A percentile compares a stretch with the other conserved stretches of the same genome.
Conservation (phyloP, 2,888 invertebrate genomes). For the Girardia tigrina region DNA sequence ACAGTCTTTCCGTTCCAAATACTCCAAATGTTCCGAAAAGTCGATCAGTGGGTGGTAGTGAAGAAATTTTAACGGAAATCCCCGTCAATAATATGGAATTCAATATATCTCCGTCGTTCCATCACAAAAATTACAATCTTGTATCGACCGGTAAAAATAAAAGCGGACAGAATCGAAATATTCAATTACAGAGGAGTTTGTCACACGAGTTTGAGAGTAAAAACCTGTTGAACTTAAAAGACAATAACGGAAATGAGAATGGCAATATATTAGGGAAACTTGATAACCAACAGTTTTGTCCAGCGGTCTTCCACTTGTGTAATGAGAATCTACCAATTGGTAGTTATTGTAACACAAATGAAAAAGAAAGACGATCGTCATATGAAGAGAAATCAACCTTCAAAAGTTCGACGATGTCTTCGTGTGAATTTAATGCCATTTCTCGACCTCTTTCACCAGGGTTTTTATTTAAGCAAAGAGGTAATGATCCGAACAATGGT, state of each 20-base stretch:
- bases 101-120: background rate
- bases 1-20: constrained; percentile 19
- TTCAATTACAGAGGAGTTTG: background rate
- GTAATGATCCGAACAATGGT: background rate
- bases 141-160: background rate
- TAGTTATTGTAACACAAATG: background rate
- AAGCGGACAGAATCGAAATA: background rate
- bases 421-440: background rate
- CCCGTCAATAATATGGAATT: background rate
- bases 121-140: background rate
- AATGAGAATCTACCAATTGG: background rate
- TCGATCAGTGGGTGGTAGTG: background rate
- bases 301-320: background rate
- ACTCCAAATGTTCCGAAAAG: constrained; percentile 10
- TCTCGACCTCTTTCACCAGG: background rate
- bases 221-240: background rate
- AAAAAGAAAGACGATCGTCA: background rate
- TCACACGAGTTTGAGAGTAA: background rate
- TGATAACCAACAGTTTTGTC: background rate
- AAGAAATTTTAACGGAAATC: background rate
- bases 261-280: too few species aligned
- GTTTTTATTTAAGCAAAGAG: background rate
- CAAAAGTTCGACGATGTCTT: background rate
- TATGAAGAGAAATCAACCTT: background rate
- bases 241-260: background rate